Evolutionary conservation across 2,113 vertebrate genomes (phyloP).

Genomic region (Lasiurus borealis): DNA sequence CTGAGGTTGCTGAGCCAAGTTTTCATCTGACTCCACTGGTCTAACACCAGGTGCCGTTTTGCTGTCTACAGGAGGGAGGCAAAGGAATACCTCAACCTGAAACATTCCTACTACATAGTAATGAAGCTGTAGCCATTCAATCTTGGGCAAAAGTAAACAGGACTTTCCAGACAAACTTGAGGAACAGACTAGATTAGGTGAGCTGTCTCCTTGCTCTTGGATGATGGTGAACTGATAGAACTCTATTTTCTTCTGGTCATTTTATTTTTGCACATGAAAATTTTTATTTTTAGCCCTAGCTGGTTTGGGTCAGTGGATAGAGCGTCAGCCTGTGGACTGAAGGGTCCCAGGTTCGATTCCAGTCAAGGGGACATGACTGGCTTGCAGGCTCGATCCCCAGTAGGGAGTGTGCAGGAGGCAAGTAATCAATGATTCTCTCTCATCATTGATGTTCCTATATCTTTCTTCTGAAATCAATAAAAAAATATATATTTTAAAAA

Average conservation of each 20-base stretch:
- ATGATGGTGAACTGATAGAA: background rate
- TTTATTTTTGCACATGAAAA: constrained; percentile 19
- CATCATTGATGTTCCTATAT: too few relatives aligned
- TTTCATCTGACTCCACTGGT: background rate
- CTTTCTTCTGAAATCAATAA: too few relatives aligned
- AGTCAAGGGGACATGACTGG: too few relatives aligned
- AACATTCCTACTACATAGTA: background rate
- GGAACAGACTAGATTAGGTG: accelerated
- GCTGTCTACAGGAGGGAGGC: background rate
- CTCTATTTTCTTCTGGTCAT: background rate
- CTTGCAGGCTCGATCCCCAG: too few relatives aligned
- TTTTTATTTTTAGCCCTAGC: background rate
- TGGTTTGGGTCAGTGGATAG: too few relatives aligned
- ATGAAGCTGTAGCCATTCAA: background rate
- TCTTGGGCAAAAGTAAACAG: background rate
- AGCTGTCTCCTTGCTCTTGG: background rate
- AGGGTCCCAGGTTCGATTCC: too few relatives aligned
- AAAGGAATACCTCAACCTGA: background rate
- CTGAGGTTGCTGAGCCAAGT: background rate
- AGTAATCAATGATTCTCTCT: too few relatives aligned
- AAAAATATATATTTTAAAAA: background rate
- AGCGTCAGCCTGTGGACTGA: too few relatives aligned
- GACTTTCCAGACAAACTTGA: background rate
- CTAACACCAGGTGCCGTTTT: background rate
- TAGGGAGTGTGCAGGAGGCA: too few relatives aligned